Evolutionary conservation across 2,797 vertebrate genomes (phyloP).

Genomic region (Chloroceryle inda): DNA sequence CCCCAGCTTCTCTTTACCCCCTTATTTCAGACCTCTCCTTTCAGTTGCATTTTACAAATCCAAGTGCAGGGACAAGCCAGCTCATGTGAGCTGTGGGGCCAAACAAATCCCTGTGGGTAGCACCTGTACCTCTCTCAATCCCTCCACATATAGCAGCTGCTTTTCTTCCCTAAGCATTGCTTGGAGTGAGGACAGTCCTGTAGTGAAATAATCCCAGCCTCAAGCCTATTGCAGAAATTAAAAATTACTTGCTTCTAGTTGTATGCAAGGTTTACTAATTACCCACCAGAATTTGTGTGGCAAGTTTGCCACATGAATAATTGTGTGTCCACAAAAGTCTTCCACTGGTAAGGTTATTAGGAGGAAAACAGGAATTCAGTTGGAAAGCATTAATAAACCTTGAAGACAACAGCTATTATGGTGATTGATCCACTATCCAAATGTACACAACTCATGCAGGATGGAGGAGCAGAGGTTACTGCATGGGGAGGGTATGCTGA

Average conservation of each 20-base stretch:
- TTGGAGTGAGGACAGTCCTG: neutral
- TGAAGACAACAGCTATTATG: conserved; percentile 37
- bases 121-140: neutral
- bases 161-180: neutral
- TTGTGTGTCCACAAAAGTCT: neutral
- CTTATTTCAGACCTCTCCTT: neutral
- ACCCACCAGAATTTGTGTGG: neutral
- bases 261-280: conserved; percentile 25
- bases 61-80: neutral
- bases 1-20: neutral
- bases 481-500: neutral
- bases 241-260: neutral
- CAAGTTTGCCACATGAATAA: conserved; percentile 51
- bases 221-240: conserved; percentile 2
- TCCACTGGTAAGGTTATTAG: conserved; percentile 43
- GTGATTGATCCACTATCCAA: conserved; percentile 36
- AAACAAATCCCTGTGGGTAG: neutral
- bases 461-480: conserved; percentile 29
- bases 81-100: neutral
- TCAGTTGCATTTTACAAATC: neutral
- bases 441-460: neutral
- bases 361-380: conserved; percentile 29
- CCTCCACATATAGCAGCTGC: neutral
- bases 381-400: conserved; percentile 56
- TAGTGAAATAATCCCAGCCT: conserved; percentile 3